These are phyloP conservation scores for Helicoverpa armigera DNA, from an alignment of 1,140 invertebrate genomes.

Conservation along the genomic window DNA sequence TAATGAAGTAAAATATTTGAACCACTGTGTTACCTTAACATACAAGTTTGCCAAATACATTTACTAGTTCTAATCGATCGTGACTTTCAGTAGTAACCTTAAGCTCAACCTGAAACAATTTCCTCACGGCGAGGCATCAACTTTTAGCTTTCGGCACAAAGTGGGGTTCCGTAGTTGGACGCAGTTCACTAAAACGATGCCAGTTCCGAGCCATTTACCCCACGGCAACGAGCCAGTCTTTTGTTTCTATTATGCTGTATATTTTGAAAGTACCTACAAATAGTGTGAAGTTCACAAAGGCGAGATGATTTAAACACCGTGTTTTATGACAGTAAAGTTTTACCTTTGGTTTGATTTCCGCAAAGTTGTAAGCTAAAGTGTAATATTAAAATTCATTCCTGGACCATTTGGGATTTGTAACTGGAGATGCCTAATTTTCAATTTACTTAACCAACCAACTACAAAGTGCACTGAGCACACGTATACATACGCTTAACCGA, in stretches of 20 bases:
- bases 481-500: too few relatives aligned
- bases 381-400: too few relatives aligned
- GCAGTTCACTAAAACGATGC: constrained; percentile 53
- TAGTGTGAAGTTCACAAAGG: constrained; percentile 30
- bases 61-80: background rate
- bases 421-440: too few relatives aligned
- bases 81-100: too few relatives aligned
- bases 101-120: constrained; percentile 7
- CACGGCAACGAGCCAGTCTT: constrained; percentile 39
- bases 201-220: constrained; percentile 60
- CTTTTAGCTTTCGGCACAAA: constrained; percentile 29
- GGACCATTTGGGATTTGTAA: too few relatives aligned
- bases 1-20: background rate
- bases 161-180: constrained; percentile 33
- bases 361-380: background rate
- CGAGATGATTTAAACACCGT: constrained; percentile 20
- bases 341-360: background rate
- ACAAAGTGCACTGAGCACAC: too few relatives aligned
- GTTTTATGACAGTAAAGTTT: constrained; percentile 20
- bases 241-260: constrained; percentile 53
- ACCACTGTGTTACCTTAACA: background rate
- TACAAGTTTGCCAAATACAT: background rate
- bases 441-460: too few relatives aligned
- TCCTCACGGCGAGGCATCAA: background rate
- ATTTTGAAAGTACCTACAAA: constrained; percentile 5